Base-by-base conservation (phyloP, 1,140 invertebrate genomes). In the Marisa cornuarietis region DNA sequence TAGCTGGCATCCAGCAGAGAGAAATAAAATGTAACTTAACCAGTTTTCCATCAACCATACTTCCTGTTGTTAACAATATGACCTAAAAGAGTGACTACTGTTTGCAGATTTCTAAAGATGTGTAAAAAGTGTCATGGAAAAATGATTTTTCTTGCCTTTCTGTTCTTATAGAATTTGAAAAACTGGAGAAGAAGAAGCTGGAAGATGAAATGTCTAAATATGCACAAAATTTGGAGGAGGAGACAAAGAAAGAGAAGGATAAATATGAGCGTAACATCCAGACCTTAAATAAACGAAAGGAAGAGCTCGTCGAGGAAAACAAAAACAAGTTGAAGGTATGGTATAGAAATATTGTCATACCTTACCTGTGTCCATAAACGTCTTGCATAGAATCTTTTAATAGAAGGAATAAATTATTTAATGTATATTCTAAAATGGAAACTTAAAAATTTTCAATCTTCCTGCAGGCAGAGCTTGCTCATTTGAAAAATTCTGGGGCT, bases 241-340 rank as follows among this genome's bases (percentile, higher is more conserved):
- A 90, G 79, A 88, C 87, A 42, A 61, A 83, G 26, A 77, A 79
- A 74, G 88, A 90, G 69, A 86, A 89, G 69, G 86, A 86, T 22
- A 86, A 86, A 76, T 83, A 87, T 65, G 83, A 90, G 63, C 75
- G 82, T 31, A 89, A 87, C 58, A 73, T 89, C 8, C 85, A 88
- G n/a, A 66, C 82, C 26, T 83, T 90, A 16, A 85, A 83, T 72
- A 85, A 88, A 80, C 82, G 89, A 20, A 90, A 89, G 76, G 89
- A 89, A 42, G 88, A 90, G 42, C 76, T 90, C 72, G 75, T 90
- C 24, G 86, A 85, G 72, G 84, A 86, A 61, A 85, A 83, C 71
- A 88, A 85, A 81, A 71, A 85, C 58, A 88, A 88, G 78, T 81
- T 88, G 78, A 86, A 87, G 87, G 89, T 89, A 72, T 6, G 31